Conservation (phyloP, 2,113 vertebrate genomes). For the Ptyas mucosa region DNA sequence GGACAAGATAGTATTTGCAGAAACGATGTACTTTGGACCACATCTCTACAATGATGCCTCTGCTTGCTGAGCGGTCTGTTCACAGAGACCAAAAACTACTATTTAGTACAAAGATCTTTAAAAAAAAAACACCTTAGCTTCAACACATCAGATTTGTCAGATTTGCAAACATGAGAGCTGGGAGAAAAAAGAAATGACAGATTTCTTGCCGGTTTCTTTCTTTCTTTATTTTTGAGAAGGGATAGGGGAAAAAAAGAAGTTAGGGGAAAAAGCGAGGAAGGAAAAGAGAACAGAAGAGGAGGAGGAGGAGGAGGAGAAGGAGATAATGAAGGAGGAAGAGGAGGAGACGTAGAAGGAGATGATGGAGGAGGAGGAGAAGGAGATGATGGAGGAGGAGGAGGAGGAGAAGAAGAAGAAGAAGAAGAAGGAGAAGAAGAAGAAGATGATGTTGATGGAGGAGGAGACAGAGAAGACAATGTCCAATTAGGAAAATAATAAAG, state of each 20-base stretch:
- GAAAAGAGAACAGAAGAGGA: neutral
- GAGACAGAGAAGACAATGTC: neutral
- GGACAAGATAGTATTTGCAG: neutral
- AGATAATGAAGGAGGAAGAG: too few relatives aligned
- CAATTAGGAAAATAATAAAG: neutral
- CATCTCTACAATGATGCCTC: neutral
- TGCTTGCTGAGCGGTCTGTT: neutral
- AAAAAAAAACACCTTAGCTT: neutral
- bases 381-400: too few relatives aligned
- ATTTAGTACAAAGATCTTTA: neutral
- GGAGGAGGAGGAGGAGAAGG: too few relatives aligned
- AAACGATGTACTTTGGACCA: neutral
- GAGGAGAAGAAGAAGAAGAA: neutral
- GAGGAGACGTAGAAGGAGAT: too few relatives aligned
- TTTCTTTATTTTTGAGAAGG: neutral
- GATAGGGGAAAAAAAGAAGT: neutral
- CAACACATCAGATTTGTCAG: neutral
- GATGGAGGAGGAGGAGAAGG: too few relatives aligned
- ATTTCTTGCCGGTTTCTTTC: neutral
- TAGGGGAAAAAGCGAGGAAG: neutral
- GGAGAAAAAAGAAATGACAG: neutral
- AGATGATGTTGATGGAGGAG: too few relatives aligned
- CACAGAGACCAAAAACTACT: neutral
- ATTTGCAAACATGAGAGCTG: neutral
- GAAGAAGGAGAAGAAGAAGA: accelerated